Evolutionary conservation across 2,797 vertebrate species (phyloP).

Genomic region (Eulemur rubriventer): DNA sequence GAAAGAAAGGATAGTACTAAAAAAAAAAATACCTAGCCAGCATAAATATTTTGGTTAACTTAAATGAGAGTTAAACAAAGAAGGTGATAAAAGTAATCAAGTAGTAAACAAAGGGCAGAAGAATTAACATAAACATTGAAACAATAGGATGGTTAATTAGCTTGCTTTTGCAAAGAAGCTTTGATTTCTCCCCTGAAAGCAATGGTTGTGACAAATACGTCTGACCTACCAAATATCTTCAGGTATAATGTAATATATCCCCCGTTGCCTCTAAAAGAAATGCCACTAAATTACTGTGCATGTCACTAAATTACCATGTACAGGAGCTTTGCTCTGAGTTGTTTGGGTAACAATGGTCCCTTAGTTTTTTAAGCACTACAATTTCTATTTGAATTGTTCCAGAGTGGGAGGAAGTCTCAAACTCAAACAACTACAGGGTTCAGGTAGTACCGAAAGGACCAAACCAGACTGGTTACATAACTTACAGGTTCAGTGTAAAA

Average conservation of each 20-base stretch:
- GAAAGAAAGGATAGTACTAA: not conserved
- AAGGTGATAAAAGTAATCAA: constrained; percentile 23
- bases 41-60: constrained; percentile 60
- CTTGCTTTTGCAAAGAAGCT: constrained; percentile 54
- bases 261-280: constrained; percentile 47
- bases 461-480: not conserved
- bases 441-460: not conserved
- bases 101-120: constrained; percentile 1
- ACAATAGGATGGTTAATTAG: constrained; percentile 51
- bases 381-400: constrained; percentile 31
- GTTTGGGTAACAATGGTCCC: not conserved
- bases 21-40: not conserved
- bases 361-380: constrained; percentile 21
- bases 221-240: constrained; percentile 44
- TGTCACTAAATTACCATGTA: not conserved
- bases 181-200: constrained; percentile 68
- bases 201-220: constrained; percentile 55
- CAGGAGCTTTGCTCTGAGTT: not conserved
- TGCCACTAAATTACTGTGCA: not conserved
- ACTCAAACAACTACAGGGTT: not conserved
- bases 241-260: constrained; percentile 46
- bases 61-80: constrained; percentile 64
- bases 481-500: not conserved
- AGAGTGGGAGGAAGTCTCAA: not conserved
- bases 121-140: constrained; percentile 51